Evolutionary conservation across 2,888 invertebrate genomes (phyloP), one percentile per base, ranked within the genome.

Genomic region (Acronicta leporina): DNA sequence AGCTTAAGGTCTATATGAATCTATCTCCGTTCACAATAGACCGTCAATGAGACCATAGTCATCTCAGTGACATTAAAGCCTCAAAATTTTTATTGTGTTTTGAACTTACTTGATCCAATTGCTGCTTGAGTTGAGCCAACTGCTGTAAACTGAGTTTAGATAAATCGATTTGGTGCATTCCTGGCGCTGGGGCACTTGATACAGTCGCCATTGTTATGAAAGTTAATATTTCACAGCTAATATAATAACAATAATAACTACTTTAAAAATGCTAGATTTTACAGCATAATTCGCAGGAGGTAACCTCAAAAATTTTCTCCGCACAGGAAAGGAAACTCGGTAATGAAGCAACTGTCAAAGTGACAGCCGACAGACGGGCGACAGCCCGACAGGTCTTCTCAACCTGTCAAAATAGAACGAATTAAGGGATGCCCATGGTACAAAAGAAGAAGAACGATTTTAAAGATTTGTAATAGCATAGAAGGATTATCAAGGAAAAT

Each of bases 111-210:
- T 97, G 97, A 90, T 98, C 98, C 74, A 98, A 94, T 93, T 98
- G 98, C 83, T 97, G 97, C 88, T 97, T 98, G 57, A 98, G 92
- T 82, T 97, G 96, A 73, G 97, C 96, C 85, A 99, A 95, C 90
- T 98, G 98, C 77, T 96, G 97, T 53, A 98, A 90, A 89, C 95
- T 97, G 73, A 98, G 93, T 81, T 97, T 97, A 5, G 96, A 96
- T 78, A 98, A 94, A 92, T 98, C 98, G 70, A 98, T 96, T 92
- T 97, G 96, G 81, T 97, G 96, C 92, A 96, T 95, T 64, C 96
- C 96, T 33, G 96, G 95, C 65, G 95, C 95, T 75, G 96, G 96
- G 33, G 93, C 92, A 65, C 95, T 89, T 40, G 96, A 95, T 81
- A 96, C 95, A 75, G 95, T 92, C 60, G 96, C 95, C 96, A 96